phyloP scores from a whole-genome alignment of 2,113 vertebrate genomes.

The Sebastes schlegelii region DNA sequence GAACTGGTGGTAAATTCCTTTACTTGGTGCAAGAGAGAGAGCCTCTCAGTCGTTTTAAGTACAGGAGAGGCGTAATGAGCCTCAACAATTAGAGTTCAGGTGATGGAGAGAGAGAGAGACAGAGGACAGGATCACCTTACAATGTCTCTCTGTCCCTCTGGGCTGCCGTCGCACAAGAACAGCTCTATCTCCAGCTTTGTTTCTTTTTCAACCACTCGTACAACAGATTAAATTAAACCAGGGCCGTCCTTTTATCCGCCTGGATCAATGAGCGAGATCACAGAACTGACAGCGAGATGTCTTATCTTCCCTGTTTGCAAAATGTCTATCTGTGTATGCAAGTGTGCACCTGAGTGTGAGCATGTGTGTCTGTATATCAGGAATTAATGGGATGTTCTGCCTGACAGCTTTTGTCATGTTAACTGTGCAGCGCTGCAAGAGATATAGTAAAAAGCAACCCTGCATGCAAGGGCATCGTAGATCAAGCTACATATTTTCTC shows the following conservation, averaged over 20 bases:
- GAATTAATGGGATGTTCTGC: not conserved
- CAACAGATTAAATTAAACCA: slow-evolving; percentile 14
- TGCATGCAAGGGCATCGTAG: slow-evolving; percentile 6
- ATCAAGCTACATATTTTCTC: not conserved
- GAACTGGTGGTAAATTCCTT: not conserved
- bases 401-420: slow-evolving; percentile 9
- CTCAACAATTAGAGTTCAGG: slow-evolving; percentile 46
- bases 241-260: slow-evolving; percentile 14
- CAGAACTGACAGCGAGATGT: not conserved
- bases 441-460: slow-evolving; percentile 14
- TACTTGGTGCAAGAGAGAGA: not conserved
- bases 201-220: not conserved
- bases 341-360: not conserved
- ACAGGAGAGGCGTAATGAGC: slow-evolving; percentile 28
- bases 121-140: slow-evolving; percentile 33
- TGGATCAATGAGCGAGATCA: slow-evolving; percentile 30
- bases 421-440: not conserved
- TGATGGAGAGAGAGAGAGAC: slow-evolving; percentile 53
- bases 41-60: slow-evolving; percentile 14
- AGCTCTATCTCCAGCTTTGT: not conserved
- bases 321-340: not conserved
- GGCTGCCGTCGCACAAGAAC: slow-evolving; percentile 14
- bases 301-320: not conserved
- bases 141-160: slow-evolving; percentile 27
- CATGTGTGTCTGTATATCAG: not conserved